Evolutionary conservation across 2,888 invertebrate species (phyloP), one percentile per base, ranked within the genome.

Genomic region (Eugnorisma glareosa): DNA sequence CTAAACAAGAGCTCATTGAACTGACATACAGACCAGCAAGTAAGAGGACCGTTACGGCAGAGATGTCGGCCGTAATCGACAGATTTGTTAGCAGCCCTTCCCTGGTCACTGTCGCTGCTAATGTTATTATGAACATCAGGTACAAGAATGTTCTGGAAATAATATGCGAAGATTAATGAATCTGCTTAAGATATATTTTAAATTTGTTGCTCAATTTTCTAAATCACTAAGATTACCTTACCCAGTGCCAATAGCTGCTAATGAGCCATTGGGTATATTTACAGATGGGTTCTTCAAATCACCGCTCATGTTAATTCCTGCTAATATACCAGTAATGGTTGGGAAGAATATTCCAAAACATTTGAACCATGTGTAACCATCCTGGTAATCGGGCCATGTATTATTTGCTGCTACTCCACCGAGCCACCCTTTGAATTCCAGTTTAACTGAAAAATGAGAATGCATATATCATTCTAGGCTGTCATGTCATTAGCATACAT

Each of bases 241-340:
- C 99, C 99, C 99, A 73, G 99, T 98, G 79, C 98, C 98, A 85
- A 99, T 98, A 67, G 99, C 99, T 59, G 99, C 98, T 73, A 99
- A 95, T 4, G 99, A 99, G 24, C 99, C 99, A 94, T 98, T 98
- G 0, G 99, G 99, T 92, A 99, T 99, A 94, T 99, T 99, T 63
- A 98, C 97, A 10, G 99, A 98, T 2, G 99, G 99, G 88, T 99
- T 98, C 88, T 98, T 97, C 76, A 99, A 97, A 94, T 99, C 99
- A 24, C 99, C 99, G 92, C 99, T 99, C 99, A 99, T 99, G 93
- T 99, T 99, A 89, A 99, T 99, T 51, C 99, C 99, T 11, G 99
- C 99, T 86, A 99, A 96, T 83, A 99, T 98, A 28, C 99, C 99
- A 67, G 99, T 99, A 43, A 99, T 99, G 0, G 99, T 99, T 24